Conservation (phyloP, 2,113 vertebrate species). For the Microtus pennsylvanicus region DNA sequence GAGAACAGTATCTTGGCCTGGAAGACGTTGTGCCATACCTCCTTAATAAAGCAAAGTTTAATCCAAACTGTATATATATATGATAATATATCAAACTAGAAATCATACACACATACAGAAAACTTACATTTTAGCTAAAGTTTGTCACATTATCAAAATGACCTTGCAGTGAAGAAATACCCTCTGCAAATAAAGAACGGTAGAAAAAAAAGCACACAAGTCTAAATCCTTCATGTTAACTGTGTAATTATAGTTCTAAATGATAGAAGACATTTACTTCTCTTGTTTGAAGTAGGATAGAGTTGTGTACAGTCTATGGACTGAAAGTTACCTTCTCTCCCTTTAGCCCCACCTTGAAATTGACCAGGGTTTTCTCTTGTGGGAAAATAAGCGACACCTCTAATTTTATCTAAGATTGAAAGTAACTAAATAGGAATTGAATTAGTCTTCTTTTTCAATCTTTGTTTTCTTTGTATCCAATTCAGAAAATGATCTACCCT, state of each 20-base stretch:
- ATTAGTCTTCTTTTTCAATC: background rate
- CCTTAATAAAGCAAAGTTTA: background rate
- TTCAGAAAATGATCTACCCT: background rate
- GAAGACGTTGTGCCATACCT: background rate
- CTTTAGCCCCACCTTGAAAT: background rate
- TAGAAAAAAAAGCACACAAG: background rate
- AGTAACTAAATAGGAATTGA: background rate
- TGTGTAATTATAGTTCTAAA: background rate
- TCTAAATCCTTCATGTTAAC: background rate
- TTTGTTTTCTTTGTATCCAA: background rate
- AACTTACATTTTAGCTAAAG: background rate
- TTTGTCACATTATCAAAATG: background rate
- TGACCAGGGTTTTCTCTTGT: background rate
- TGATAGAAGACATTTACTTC: background rate
- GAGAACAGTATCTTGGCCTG: background rate
- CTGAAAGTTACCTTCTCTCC: background rate
- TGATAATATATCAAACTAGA: background rate
- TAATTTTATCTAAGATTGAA: background rate
- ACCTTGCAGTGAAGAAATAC: background rate
- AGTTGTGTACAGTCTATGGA: no score
- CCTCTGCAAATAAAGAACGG: background rate
- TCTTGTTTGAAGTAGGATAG: background rate
- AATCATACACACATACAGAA: background rate
- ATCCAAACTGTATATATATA: background rate
- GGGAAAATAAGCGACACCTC: background rate